Evolutionary conservation across 2,113 vertebrate genomes (phyloP).

Genomic region (Odontesthes bonariensis): DNA sequence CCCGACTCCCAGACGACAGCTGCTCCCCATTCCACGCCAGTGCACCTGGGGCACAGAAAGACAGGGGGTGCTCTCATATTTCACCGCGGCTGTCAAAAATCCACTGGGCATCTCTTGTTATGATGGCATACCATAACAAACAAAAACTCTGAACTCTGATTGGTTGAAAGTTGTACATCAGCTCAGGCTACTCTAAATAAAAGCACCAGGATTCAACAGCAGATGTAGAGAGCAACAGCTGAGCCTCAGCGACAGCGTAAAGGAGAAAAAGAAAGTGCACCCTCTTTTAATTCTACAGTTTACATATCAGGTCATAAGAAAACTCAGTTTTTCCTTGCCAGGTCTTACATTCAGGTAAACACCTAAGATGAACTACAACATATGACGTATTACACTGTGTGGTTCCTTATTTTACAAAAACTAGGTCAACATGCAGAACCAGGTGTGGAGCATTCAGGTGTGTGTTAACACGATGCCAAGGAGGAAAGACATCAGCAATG

Average conservation of each 20-base stretch:
- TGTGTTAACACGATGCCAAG: not conserved
- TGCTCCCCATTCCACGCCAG: conserved; percentile 88
- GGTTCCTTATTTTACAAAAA: no score
- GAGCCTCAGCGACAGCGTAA: not conserved
- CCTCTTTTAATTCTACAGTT: no score
- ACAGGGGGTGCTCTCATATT: conserved; percentile 8
- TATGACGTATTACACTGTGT: no score
- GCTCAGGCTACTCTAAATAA: not conserved
- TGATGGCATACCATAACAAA: not conserved
- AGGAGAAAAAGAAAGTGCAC: no score
- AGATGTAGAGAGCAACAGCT: not conserved
- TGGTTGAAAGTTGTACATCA: not conserved
- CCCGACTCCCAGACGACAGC: conserved; percentile 86
- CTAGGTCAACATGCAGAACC: no score
- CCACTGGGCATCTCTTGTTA: not conserved
- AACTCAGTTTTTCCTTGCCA: no score
- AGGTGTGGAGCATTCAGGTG: no score
- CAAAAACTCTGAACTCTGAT: not conserved
- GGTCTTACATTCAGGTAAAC: no score
- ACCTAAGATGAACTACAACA: no score
- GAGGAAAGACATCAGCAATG: conserved; percentile 1
- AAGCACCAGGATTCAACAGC: not conserved
- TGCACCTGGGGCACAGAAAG: conserved; percentile 70
- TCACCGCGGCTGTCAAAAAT: conserved; percentile 5
- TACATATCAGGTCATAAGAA: no score